These are phyloP conservation scores for Eupithecia centaureata DNA, from an alignment of 2,888 invertebrate genomes.

Conservation along the genomic window DNA sequence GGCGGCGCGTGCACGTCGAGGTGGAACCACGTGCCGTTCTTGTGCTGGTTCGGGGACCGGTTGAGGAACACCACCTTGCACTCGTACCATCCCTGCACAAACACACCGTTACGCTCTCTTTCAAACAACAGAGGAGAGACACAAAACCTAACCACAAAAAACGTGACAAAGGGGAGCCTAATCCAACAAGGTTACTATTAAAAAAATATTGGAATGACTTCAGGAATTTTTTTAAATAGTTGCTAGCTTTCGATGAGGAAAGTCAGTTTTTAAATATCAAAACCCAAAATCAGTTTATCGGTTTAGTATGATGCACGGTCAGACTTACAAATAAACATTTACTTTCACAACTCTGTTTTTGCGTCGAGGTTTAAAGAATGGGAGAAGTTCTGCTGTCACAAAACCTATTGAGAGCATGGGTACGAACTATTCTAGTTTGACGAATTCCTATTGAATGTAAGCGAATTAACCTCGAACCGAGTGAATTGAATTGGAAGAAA, in stretches of 20 bases:
- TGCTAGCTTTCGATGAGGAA: background rate
- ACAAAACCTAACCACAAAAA: background rate
- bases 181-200: too few relatives aligned
- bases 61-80: constrained; percentile 98
- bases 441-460: too few relatives aligned
- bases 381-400: background rate
- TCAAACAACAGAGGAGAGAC: background rate
- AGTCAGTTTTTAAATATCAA: background rate
- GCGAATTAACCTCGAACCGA: too few relatives aligned
- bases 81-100: constrained; percentile 94
- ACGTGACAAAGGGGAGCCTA: background rate
- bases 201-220: too few relatives aligned
- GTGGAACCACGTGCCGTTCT: constrained; percentile 99
- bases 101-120: constrained; percentile 12
- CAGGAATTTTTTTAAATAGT: too few relatives aligned
- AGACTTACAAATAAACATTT: too few relatives aligned
- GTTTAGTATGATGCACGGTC: too few relatives aligned
- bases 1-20: constrained; percentile 98
- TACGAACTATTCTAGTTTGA: too few relatives aligned
- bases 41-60: constrained; percentile 95
- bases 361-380: background rate
- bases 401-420: background rate
- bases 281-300: background rate
- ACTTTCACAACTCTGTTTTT: background rate
- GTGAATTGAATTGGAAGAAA: too few relatives aligned